Conservation (phyloP, 2,113 vertebrate species). For the Sceloporus undulatus region DNA sequence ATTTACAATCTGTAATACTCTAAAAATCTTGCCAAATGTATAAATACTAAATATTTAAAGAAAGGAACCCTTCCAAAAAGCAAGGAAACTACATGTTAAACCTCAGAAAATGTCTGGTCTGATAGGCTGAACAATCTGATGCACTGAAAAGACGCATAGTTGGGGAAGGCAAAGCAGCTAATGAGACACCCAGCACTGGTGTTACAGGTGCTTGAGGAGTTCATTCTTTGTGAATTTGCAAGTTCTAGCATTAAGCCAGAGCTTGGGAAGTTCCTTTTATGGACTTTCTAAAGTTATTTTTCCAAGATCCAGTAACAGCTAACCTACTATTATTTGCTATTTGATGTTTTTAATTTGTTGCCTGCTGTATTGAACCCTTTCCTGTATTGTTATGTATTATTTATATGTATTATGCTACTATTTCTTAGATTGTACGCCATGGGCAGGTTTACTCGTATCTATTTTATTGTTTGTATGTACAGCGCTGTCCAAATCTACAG, state of each 20-base stretch:
- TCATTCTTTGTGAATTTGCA: not conserved
- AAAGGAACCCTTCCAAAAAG: not conserved
- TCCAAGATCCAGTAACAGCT: too few relatives aligned
- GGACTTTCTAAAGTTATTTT: too few relatives aligned
- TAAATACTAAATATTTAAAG: not conserved
- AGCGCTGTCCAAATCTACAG: too few relatives aligned
- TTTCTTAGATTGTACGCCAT: too few relatives aligned
- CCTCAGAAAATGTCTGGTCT: not conserved
- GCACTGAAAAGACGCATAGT: not conserved
- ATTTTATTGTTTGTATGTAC: too few relatives aligned
- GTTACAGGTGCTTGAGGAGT: not conserved
- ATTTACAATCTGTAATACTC: not conserved
- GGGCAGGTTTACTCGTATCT: too few relatives aligned
- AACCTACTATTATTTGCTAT: too few relatives aligned
- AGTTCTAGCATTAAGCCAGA: not conserved
- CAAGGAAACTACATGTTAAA: not conserved
- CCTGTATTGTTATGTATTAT: too few relatives aligned
- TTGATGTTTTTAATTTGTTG: too few relatives aligned
- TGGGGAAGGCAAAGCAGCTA: not conserved
- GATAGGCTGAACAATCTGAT: not conserved
- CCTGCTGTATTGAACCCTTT: too few relatives aligned
- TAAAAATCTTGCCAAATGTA: not conserved
- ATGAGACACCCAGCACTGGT: not conserved
- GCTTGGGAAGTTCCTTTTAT: too few relatives aligned
- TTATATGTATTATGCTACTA: too few relatives aligned